phyloP scores from a whole-genome alignment of 2,113 vertebrate genomes.

The Pteruthius melanotis region DNA sequence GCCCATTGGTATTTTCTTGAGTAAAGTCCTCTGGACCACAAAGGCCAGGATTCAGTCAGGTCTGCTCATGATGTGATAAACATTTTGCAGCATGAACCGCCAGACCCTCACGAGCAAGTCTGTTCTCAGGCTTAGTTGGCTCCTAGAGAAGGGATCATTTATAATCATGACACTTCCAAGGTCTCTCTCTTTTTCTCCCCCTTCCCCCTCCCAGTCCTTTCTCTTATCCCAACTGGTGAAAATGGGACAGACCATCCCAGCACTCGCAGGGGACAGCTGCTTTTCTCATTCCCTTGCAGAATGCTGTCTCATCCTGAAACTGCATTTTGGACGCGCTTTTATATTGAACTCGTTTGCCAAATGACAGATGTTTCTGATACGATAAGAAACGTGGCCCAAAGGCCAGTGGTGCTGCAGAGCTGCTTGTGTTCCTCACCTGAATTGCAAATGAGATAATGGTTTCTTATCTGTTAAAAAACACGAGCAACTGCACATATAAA shows the following conservation, averaged over 20 bases:
- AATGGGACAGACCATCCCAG: neutral
- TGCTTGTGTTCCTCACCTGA: slow-evolving; percentile 5
- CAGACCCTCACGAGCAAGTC: neutral
- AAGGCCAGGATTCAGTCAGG: neutral
- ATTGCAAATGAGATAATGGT: neutral
- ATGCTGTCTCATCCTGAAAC: slow-evolving; percentile 18
- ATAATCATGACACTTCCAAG: neutral
- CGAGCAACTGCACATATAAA: slow-evolving; percentile 31
- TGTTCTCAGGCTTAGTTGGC: neutral
- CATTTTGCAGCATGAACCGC: accelerated
- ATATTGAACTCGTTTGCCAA: neutral
- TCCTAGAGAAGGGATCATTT: neutral
- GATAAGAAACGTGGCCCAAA: neutral
- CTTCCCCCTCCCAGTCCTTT: neutral
- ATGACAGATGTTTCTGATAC: slow-evolving; percentile 8
- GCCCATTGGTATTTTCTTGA: neutral
- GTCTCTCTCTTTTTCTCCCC: neutral
- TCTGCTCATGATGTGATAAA: neutral
- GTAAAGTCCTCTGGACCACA: neutral
- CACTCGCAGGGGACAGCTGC: neutral
- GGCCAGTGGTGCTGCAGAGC: neutral
- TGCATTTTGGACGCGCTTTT: neutral
- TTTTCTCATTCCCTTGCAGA: neutral
- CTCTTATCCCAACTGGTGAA: neutral
- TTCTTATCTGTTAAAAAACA: slow-evolving; percentile 54